Evolutionary conservation across 2,797 vertebrate species (phyloP).

Genomic region (Oceanodroma leucorhoa): DNA sequence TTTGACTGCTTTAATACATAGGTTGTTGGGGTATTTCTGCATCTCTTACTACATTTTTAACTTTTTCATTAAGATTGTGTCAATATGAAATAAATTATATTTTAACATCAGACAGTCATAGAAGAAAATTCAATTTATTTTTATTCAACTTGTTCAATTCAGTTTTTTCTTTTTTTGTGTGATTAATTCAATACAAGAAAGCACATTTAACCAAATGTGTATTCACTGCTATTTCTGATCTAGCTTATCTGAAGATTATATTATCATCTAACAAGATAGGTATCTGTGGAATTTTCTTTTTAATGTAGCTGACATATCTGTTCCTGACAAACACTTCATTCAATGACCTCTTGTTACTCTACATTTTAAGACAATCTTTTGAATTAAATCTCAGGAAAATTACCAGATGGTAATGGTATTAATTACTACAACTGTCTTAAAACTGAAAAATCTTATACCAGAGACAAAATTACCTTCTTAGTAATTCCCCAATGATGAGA

Average conservation of each 20-base stretch:
- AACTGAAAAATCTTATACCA: slow-evolving; percentile 21
- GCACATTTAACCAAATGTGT: not conserved
- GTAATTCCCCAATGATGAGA: not conserved
- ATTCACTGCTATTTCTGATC: not conserved
- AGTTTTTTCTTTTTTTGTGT: not conserved
- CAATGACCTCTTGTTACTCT: slow-evolving; percentile 20
- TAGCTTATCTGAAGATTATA: not conserved
- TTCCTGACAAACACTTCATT: slow-evolving; percentile 21
- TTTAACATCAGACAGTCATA: not conserved
- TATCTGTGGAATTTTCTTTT: not conserved
- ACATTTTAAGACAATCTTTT: slow-evolving; percentile 47
- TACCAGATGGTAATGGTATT: not conserved
- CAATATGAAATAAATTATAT: not conserved
- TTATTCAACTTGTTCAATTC: not conserved
- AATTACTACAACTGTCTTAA: slow-evolving; percentile 41
- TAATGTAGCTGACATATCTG: not conserved
- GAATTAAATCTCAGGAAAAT: slow-evolving; percentile 33
- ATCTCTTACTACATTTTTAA: not conserved
- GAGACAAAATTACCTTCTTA: slow-evolving; percentile 16
- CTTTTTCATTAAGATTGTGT: not conserved
- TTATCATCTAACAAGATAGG: not conserved
- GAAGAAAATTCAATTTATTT: not conserved
- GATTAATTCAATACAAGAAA: not conserved
- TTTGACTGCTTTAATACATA: not conserved
- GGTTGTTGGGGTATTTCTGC: not conserved